Evolutionary conservation across 2,797 vertebrate genomes (phyloP).

Genomic region (Danionella dracula): DNA sequence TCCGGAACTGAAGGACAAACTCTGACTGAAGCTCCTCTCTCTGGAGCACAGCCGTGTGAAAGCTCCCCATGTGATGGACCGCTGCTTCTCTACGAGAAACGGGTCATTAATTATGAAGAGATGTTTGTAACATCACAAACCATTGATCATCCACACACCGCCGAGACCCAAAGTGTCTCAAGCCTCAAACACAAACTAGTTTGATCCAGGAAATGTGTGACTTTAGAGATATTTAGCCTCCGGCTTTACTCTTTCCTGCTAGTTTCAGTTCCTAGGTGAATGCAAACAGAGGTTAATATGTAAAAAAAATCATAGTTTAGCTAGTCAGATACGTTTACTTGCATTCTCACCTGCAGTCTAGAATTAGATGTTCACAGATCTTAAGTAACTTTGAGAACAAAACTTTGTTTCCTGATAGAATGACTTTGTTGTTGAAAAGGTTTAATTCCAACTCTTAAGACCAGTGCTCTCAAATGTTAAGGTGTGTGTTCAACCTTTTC

Average conservation of each 20-base stretch:
- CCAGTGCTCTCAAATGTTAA: conserved; percentile 50
- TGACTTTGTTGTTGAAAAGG: too few relatives aligned
- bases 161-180: conserved; percentile 29
- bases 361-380: too few relatives aligned
- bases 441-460: conserved; percentile 23
- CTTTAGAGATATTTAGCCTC: conserved; percentile 43
- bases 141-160: conserved; percentile 34
- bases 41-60: conserved; percentile 21
- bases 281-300: conserved; percentile 3
- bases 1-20: background rate
- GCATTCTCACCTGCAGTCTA: too few relatives aligned
- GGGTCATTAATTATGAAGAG: conserved; percentile 45
- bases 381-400: too few relatives aligned
- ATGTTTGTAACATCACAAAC: conserved; percentile 40
- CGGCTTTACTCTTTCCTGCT: conserved; percentile 39
- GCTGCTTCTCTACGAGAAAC: conserved; percentile 29
- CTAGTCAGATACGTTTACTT: background rate
- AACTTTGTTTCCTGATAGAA: too few relatives aligned
- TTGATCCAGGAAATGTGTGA: conserved; percentile 41
- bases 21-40: conserved; percentile 25
- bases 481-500: conserved; percentile 52
- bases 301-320: background rate
- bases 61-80: conserved; percentile 21
- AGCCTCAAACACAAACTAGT: conserved; percentile 21
- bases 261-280: conserved; percentile 1